Evolutionary conservation across 2,888 invertebrate genomes (phyloP).

Genomic region (Dilophus febrilis): DNA sequence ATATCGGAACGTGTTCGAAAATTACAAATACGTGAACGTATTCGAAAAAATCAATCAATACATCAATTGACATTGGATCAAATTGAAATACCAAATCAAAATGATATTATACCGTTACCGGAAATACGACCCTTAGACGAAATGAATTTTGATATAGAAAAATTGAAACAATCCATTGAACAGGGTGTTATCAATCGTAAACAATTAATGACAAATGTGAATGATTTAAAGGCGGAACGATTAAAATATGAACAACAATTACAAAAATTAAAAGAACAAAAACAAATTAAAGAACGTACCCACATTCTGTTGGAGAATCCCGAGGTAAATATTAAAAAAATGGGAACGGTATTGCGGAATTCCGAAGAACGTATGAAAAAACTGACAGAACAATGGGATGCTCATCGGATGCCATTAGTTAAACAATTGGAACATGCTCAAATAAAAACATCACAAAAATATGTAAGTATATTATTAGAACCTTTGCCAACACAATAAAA

Average conservation of each 20-base stretch:
- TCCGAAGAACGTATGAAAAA: slow-evolving; percentile 43
- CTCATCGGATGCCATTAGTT: slow-evolving; percentile 46
- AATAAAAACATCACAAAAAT: slow-evolving; percentile 21
- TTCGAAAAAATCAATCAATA: slow-evolving; percentile 4
- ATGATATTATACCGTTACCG: slow-evolving; percentile 9
- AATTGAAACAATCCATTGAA: slow-evolving; percentile 26
- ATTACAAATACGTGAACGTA: too few species aligned
- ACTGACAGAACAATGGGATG: slow-evolving; percentile 55
- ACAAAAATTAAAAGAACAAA: slow-evolving; percentile 27
- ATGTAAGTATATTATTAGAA: slow-evolving; percentile 18
- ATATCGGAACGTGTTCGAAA: too few species aligned
- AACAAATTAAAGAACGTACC: slow-evolving; percentile 39
- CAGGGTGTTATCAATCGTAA: slow-evolving; percentile 19
- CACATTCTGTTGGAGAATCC: slow-evolving; percentile 47
- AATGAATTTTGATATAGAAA: slow-evolving; percentile 16
- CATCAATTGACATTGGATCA: slow-evolving; percentile 12
- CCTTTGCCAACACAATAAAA: too few species aligned
- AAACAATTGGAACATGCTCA: slow-evolving; percentile 31
- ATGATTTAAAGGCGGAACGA: slow-evolving; percentile 17
- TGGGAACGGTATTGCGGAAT: slow-evolving; percentile 39
- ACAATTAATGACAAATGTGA: slow-evolving; percentile 11
- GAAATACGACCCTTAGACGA: slow-evolving; percentile 9
- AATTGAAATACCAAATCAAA: slow-evolving; percentile 13
- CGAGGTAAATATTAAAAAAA: slow-evolving; percentile 38
- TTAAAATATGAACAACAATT: slow-evolving; percentile 28